Evolutionary conservation across 2,888 invertebrate genomes (phyloP), one percentile per base, ranked within the genome.

Genomic region (Hemithea aestivaria): DNA sequence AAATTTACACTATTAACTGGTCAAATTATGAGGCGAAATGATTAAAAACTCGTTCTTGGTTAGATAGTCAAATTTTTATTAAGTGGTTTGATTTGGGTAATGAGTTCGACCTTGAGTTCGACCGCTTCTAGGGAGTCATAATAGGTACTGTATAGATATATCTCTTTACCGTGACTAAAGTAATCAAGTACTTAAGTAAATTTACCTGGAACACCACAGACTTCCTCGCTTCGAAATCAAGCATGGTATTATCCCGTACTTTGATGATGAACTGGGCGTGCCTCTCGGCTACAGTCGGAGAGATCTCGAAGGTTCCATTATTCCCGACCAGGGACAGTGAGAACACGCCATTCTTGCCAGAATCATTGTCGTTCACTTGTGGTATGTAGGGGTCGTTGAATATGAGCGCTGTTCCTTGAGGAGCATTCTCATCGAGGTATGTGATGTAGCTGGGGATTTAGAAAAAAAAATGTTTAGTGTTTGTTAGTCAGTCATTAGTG

Each of bases 241-340:
- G 88, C 57, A 94, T 83, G 0, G 89, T 85, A 47, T 94, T 93
- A 70, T 97, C 94, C 43, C 94, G 91, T 12, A 98, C 95, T 66
- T 91, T 91, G 48, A 98, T 91, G 33, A 93, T 89, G 66, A 97
- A 97, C 55, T 91, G 92, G 1, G 93, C 90, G 46, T 91, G 90
- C 41, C 94, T 90, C 67, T 95, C 94, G 0, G 94, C 94, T 1
- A 95, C 94, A 20, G 91, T 91, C 0, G 97, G 97, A 4, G 91
- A 89, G 38, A 98, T 92, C 72, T 96, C 96, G 66, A 98, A 98
- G 2, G 95, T 95, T 21, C 93, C 95, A 69, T 95, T 95, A 69
- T 95, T 95, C 41, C 93, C 93, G 7, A 91, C 88, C 49, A 96
- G 75, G 22, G 91, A 90, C 20, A 96, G 80, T 0, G 94, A 92